Percentiles rank a stretch among this genome's conserved stretches.
These are phyloP conservation scores for Cheilosia vulpina DNA, from an alignment of 2,888 invertebrate genomes.

Conservation along the genomic window DNA sequence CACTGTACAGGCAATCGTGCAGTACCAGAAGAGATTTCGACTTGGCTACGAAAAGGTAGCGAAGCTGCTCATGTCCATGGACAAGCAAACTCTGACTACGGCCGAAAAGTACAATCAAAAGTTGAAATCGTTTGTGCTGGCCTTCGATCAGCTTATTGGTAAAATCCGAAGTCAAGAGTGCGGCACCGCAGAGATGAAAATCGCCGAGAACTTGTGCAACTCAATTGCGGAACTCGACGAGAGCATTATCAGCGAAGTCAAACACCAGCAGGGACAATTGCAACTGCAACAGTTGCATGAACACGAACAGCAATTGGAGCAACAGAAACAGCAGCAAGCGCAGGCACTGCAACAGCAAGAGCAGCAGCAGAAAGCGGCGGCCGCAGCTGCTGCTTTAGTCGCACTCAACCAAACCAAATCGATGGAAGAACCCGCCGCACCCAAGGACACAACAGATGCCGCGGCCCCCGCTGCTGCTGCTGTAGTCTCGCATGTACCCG, in stretches of 20 bases:
- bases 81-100: conserved; percentile 82
- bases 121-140: conserved; percentile 80
- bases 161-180: conserved; percentile 82
- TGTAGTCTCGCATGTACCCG: conserved; percentile 38
- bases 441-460: conserved; percentile 33
- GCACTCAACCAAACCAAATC: conserved; percentile 12
- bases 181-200: conserved; percentile 85
- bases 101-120: conserved; percentile 82
- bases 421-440: conserved; percentile 4
- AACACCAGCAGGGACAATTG: conserved; percentile 56
- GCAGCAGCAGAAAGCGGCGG: conserved; percentile 46
- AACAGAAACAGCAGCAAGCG: conserved; percentile 72
- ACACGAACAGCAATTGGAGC: conserved; percentile 62
- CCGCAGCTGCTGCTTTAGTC: conserved; percentile 57
- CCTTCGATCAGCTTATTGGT: conserved; percentile 80
- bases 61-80: conserved; percentile 82
- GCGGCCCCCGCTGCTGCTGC: neutral
- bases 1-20: conserved; percentile 85
- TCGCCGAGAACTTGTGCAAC: conserved; percentile 84
- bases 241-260: conserved; percentile 77
- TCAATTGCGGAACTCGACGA: conserved; percentile 84
- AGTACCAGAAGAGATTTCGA: conserved; percentile 85
- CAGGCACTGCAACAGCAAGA: conserved; percentile 64
- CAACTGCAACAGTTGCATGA: conserved; percentile 61
- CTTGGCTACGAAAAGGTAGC: conserved; percentile 85